Base-by-base conservation (phyloP, 1,140 invertebrate genomes). In the Drosophila funebris region DNA sequence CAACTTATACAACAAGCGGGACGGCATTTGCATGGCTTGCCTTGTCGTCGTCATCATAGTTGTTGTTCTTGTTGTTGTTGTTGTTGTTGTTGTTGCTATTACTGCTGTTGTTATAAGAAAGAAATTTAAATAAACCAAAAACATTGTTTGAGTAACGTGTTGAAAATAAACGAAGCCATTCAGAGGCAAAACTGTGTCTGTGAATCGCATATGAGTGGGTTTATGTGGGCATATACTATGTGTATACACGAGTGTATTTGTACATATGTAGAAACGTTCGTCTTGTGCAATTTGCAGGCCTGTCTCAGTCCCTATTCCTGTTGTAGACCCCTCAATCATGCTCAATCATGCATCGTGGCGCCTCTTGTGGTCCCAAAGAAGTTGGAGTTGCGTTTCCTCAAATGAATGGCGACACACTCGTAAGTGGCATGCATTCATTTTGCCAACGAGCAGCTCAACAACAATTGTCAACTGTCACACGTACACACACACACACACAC, bases 111-210 rank as follows among this genome's bases (percentile, higher is more conserved):
- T 58, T 77, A 67, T 87, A 87, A 87, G 83, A 87, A 87, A 87
- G 82, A 87, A 87, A 87, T 87, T 87, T 87, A 87, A 87, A 87
- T 87, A 87, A 87, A 87, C 83, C 83, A 82, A 87, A 87, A 82
- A 87, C 82, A 87, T 88, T 87, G 82, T 87, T 87, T 87, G 82
- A 87, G 82, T 88, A 87, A 87, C 83, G 82, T 87, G 82, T 87
- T 87, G 74, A 87, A 87, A 87, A 87, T 87, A 87, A 87, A 87
- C 82, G 82, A 87, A 87, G 83, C 78, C 82, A 85, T 87, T 87
- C 82, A 87, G 78, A 53, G 58, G 58, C 73, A 46, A 61, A 80
- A n/a, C n/a, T n/a, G n/a, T n/a, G n/a, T n/a, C 78, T 60, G 76
- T 77, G 73, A 80, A 76, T 71, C 44, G 70, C 52, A 31, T 33